These are phyloP conservation scores for Ormia ochracea DNA, from an alignment of 2,888 invertebrate species.

Conservation along the genomic window DNA sequence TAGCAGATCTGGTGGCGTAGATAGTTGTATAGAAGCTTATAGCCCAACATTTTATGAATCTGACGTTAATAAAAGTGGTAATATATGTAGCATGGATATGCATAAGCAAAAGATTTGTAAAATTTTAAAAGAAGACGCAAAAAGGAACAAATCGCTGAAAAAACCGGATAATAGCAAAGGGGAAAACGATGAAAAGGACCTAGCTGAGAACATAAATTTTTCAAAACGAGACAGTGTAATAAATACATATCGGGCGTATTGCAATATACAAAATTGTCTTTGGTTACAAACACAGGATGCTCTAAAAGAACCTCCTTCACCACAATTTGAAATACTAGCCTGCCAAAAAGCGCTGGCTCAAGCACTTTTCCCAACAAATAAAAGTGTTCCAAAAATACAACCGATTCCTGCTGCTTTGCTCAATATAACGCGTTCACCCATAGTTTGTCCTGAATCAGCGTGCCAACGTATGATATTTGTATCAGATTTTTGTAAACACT, in stretches of 20 bases:
- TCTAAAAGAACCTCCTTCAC: slow-evolving; percentile 50
- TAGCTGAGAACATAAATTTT: neutral
- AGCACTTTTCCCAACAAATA: slow-evolving; percentile 46
- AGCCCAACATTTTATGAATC: slow-evolving; percentile 25
- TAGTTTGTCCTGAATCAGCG: slow-evolving; percentile 69
- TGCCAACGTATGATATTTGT: slow-evolving; percentile 69
- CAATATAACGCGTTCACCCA: slow-evolving; percentile 67
- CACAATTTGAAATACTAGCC: slow-evolving; percentile 65
- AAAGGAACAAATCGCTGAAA: neutral
- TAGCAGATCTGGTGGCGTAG: slow-evolving; percentile 25
- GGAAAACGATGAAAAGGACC: neutral
- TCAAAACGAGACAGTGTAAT: slow-evolving; percentile 29
- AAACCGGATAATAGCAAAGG: neutral
- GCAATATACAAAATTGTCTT: neutral
- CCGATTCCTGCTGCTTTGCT: slow-evolving; percentile 51
- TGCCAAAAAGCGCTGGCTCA: slow-evolving; percentile 51
- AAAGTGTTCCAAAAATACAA: slow-evolving; percentile 32
- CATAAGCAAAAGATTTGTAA: slow-evolving; percentile 63
- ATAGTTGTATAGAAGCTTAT: slow-evolving; percentile 57
- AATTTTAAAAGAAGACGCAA: slow-evolving; percentile 61
- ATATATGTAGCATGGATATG: slow-evolving; percentile 51
- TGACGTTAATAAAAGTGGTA: slow-evolving; percentile 22
- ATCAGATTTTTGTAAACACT: slow-evolving; percentile 71
- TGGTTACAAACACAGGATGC: neutral
- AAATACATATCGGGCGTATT: slow-evolving; percentile 61